Evolutionary conservation across 2,797 vertebrate genomes (phyloP).

Genomic region (Chaenodraco wilsoni): DNA sequence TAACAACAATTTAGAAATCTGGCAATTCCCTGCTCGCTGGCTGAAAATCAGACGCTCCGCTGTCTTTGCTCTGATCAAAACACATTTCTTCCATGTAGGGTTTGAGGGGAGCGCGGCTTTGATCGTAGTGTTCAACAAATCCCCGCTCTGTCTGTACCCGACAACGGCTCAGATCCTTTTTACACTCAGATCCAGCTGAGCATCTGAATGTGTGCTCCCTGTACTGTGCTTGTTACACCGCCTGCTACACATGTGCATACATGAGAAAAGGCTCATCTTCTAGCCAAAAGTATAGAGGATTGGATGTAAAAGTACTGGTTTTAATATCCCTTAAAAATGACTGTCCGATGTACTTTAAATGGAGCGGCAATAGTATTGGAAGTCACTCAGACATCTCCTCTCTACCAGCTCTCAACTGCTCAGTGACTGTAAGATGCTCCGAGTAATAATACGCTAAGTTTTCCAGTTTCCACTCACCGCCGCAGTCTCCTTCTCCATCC

Average conservation of each 20-base stretch:
- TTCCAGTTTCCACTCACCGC: constrained; percentile 85
- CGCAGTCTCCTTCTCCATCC: constrained; percentile 95
- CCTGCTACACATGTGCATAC: background rate
- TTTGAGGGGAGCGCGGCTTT: constrained; percentile 33
- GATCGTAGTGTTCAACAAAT: constrained; percentile 23
- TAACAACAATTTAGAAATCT: constrained; percentile 20
- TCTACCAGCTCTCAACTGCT: background rate
- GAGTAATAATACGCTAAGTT: accelerated
- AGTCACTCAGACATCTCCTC: too few relatives aligned
- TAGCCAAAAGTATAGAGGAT: background rate
- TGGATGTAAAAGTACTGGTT: background rate
- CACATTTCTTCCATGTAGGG: constrained; percentile 8
- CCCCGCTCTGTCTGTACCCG: background rate
- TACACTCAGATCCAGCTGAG: constrained; percentile 19
- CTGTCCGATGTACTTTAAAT: background rate
- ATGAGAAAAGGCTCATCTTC: background rate
- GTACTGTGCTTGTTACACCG: constrained; percentile 6
- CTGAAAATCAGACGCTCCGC: constrained; percentile 21
- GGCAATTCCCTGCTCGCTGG: background rate
- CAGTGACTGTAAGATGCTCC: background rate
- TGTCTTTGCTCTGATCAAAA: constrained; percentile 23
- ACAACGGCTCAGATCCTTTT: constrained; percentile 17
- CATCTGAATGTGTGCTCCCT: background rate
- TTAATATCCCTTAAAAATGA: background rate
- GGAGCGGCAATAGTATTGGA: background rate